These are phyloP conservation scores for Polypterus senegalus DNA, from an alignment of 2,113 vertebrate species.

Conservation along the genomic window DNA sequence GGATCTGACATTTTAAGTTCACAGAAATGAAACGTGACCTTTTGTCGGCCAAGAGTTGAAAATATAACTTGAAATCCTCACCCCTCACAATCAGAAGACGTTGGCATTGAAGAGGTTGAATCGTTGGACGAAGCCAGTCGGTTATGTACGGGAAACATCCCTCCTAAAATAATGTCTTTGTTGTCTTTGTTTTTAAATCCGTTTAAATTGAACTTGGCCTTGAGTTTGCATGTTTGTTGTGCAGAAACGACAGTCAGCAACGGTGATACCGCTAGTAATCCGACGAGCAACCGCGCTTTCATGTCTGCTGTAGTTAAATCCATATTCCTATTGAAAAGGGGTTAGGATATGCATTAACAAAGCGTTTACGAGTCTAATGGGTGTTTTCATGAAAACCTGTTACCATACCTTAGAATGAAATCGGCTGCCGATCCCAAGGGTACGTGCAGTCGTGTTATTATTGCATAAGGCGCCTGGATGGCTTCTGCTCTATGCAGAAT, in stretches of 20 bases:
- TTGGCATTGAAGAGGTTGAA: conserved; percentile 47
- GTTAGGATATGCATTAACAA: conserved; percentile 1
- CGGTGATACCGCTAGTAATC: conserved; percentile 26
- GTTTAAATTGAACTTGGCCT: conserved; percentile 51
- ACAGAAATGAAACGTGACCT: no score
- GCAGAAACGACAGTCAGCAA: conserved; percentile 13
- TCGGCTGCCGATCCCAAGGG: conserved; percentile 30
- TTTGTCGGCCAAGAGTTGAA: conserved; percentile 1
- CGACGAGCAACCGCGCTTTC: conserved; percentile 28
- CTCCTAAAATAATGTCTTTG: conserved; percentile 54
- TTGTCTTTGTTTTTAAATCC: conserved; percentile 57
- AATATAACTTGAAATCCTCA: conserved; percentile 31
- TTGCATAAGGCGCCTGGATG: conserved; percentile 20
- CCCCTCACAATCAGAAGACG: conserved; percentile 60
- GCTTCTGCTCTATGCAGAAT: no score
- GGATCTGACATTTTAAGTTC: no score
- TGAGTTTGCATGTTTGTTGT: conserved; percentile 39
- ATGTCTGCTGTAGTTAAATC: conserved; percentile 18
- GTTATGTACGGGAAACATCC: conserved; percentile 63
- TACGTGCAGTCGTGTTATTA: conserved; percentile 4
- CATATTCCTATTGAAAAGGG: conserved; percentile 25
- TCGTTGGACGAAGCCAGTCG: conserved; percentile 39
- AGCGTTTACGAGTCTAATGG: conserved; percentile 11
- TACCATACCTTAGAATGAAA: conserved; percentile 29
- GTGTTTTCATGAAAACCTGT: conserved; percentile 14